These are phyloP conservation scores for Leptosomus discolor DNA, from an alignment of 2,113 vertebrate species.

Conservation along the genomic window DNA sequence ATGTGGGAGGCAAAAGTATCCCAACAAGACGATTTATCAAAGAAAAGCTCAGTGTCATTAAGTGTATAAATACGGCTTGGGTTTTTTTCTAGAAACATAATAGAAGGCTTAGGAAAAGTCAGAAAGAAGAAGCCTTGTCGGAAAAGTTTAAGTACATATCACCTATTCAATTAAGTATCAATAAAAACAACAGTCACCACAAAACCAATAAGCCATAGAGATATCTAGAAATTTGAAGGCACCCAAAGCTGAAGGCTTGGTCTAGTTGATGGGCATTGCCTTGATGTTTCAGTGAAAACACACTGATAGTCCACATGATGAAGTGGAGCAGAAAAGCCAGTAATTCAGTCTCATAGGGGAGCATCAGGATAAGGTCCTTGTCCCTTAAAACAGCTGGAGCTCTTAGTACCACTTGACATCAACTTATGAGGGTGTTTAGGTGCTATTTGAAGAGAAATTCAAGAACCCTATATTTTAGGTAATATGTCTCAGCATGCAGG, in stretches of 20 bases:
- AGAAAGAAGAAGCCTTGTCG: not conserved
- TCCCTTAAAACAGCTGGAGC: not conserved
- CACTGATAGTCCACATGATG: not conserved
- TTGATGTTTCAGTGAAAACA: not conserved
- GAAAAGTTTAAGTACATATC: not conserved
- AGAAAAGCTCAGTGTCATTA: not conserved
- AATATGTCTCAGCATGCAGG: not conserved
- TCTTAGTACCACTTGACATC: not conserved
- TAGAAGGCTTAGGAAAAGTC: not conserved
- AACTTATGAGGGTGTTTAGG: not conserved
- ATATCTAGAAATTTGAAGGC: not conserved
- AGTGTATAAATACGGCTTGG: not conserved
- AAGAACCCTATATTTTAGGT: not conserved
- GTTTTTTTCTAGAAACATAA: not conserved
- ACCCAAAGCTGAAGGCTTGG: not conserved
- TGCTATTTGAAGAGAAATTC: not conserved
- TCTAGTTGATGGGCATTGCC: not conserved
- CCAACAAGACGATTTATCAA: not conserved
- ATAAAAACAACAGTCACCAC: not conserved
- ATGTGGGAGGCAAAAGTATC: not conserved
- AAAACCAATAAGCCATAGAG: not conserved
- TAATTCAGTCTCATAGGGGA: not conserved
- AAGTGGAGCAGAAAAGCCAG: not conserved
- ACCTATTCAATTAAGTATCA: not conserved
- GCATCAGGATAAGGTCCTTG: not conserved